Evolutionary conservation across 2,888 invertebrate genomes (phyloP).

Genomic region (Oxyscelio sp.): DNA sequence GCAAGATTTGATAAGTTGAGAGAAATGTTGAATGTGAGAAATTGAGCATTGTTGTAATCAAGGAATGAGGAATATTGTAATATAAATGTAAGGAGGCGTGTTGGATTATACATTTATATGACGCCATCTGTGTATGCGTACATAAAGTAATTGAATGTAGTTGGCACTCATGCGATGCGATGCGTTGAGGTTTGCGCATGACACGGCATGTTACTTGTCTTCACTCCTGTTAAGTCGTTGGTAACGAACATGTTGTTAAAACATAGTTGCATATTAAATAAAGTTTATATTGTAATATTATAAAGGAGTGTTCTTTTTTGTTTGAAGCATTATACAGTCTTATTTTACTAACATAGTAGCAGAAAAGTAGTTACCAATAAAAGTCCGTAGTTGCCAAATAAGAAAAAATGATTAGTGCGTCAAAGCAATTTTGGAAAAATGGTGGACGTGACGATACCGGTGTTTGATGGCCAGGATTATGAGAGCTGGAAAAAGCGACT

Average conservation of each 20-base stretch:
- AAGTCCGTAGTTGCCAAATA: too few species aligned
- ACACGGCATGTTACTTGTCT: too few species aligned
- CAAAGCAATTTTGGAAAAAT: too few species aligned
- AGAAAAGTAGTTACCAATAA: too few species aligned
- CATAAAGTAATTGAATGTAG: background rate
- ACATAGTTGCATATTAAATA: too few species aligned
- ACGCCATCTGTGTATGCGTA: slow-evolving; percentile 10
- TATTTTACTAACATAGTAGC: too few species aligned
- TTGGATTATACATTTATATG: slow-evolving; percentile 36
- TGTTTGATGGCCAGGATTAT: slow-evolving; percentile 75
- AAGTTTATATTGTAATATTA: background rate
- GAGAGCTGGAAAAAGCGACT: slow-evolving; percentile 75
- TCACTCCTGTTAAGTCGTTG: background rate
- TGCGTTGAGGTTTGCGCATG: background rate
- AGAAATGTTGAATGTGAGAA: slow-evolving; percentile 18
- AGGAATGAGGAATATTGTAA: background rate
- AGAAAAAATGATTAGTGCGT: too few species aligned
- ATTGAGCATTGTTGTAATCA: background rate
- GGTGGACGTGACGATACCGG: slow-evolving; percentile 55
- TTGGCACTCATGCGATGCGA: background rate
- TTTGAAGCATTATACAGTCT: too few species aligned
- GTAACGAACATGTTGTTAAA: background rate
- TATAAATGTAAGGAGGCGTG: slow-evolving; percentile 48
- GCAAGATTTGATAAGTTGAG: slow-evolving; percentile 18
- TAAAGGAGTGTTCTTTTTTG: too few species aligned